Conservation (phyloP, 2,797 vertebrate species). For the Cephalopachus bancanus region DNA sequence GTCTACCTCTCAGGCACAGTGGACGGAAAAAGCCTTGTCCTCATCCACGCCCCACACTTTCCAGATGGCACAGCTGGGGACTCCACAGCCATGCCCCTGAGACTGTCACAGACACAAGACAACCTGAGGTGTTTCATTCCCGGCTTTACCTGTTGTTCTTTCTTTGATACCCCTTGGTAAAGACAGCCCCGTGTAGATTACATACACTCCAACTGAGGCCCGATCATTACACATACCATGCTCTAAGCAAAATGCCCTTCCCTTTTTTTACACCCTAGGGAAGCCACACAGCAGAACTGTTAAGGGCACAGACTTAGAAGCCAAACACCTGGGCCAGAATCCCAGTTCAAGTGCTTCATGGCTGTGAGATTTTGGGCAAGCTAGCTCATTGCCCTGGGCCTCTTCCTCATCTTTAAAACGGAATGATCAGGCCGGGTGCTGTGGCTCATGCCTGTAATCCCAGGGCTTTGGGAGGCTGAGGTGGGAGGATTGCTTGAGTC, state of each 20-base stretch:
- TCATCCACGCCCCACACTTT: rapidly evolving
- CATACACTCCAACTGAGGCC: not conserved
- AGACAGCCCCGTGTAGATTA: not conserved
- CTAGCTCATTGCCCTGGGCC: not conserved
- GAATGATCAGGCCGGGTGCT: not conserved
- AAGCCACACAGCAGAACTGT: not conserved
- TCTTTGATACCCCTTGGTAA: not conserved
- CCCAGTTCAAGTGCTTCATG: not conserved
- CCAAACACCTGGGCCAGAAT: not conserved
- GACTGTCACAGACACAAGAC: not conserved
- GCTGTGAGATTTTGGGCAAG: not conserved
- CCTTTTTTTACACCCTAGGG: no score
- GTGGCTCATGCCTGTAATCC: no score
- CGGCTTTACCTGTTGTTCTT: not conserved
- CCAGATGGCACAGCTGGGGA: not conserved
- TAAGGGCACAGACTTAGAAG: not conserved
- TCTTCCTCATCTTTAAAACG: constrained; percentile 51
- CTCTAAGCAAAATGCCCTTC: not conserved
- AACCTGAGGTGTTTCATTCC: not conserved
- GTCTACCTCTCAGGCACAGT: not conserved
- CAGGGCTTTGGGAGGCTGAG: no score
- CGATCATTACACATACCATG: not conserved
- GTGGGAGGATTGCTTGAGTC: no score
- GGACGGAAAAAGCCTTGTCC: not conserved
- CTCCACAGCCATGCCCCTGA: rapidly evolving